Evolutionary conservation across 1,140 invertebrate genomes (phyloP), one percentile per base, ranked within the genome.

Genomic region (Atopsyche davidsoni): DNA sequence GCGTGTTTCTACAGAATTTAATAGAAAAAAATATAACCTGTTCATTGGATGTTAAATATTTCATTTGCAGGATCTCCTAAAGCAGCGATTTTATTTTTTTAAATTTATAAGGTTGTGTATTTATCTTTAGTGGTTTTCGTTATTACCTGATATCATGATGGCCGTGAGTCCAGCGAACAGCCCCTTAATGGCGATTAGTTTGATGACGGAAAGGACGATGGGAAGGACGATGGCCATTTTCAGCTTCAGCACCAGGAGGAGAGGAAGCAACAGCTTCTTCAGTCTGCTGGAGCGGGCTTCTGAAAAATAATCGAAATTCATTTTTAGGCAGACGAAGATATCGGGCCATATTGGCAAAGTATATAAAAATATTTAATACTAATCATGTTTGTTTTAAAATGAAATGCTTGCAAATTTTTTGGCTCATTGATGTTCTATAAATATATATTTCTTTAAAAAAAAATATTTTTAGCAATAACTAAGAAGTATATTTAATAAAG

Each of bases 181-280:
- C 34, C 79, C 80, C 57, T 83, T 84, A 54, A 83, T 73, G 1
- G 80, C 76, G 32, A 83, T 70, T 23, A 83, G 62, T 13, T 76
- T 76, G 39, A 83, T 75, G 23, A 76, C 52, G 4, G 78, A 78
- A 23, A 84, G 70, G 18, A 82, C 51, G 11, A 81, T 71, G n/a
- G 81, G 81, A 25, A 83, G 56, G 22, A 82, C 63, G 7, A 83
- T 75, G 17, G 76, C 65, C 17, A 77, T 73, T 63, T 83, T 84
- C 54, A 85, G 57, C 60, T 81, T 80, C 52, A 85, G 60, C 16
- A 74, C 69, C 45, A 85, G 59, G 2, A 84, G 61, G 6, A 84
- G 57, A 16, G 82, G 81, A 10, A 85, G 46, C 6, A 83, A 57
- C 46, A 83, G 67, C 59, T 72, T 77, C 64, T 79, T 81, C 60